Base-by-base conservation (phyloP, 2,888 invertebrate genomes). In the Myopa testacea region DNA sequence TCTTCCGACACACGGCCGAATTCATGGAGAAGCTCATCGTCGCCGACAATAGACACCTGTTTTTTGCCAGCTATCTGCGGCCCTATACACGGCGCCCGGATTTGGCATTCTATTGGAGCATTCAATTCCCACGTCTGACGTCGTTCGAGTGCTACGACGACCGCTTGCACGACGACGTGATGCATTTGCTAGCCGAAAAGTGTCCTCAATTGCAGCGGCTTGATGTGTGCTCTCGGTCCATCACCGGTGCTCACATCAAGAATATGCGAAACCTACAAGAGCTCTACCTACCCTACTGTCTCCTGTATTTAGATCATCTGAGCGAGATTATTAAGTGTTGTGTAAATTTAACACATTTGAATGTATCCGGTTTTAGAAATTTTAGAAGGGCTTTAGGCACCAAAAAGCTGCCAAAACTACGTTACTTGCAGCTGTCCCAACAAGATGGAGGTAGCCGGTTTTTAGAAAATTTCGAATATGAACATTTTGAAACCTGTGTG, bases 131-230 rank as follows among this genome's bases (percentile, higher is more conserved):
- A 37, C 75, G 78, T 58, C 65, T 82, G 19, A 68, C 38, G n/a
- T 50, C 72, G 10, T 58, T 82, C 8, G 60, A 73, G 45, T 79
- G 80, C 16, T 45, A 52, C 4, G 75, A 79, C 14, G 10, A 37
- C 10, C 62, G 65, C 1, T 14, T 79, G 12, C 77, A 81, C 45
- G 73, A 79, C 65, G 79, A 78, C 2, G 76, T 78, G 34, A 38
- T 82, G 37, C 65, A 68, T 58, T 58, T 76, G 60, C 37, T 81
- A 19, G 70, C 37, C 12, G 58, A 78, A 10, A 78, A 82, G 68
- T 81, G 80, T 55, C 80, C 81, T 0, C 68, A 75, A 10, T 50
- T 82, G 71, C 78, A 80, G 68, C 40, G 68, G 5, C 62, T 81
- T n/a, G n/a, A n/a, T n/a, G n/a, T n/a, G 58, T 14, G 69, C 77